Evolutionary conservation across 2,888 invertebrate genomes (phyloP).

Genomic region (Athetis lepigone): DNA sequence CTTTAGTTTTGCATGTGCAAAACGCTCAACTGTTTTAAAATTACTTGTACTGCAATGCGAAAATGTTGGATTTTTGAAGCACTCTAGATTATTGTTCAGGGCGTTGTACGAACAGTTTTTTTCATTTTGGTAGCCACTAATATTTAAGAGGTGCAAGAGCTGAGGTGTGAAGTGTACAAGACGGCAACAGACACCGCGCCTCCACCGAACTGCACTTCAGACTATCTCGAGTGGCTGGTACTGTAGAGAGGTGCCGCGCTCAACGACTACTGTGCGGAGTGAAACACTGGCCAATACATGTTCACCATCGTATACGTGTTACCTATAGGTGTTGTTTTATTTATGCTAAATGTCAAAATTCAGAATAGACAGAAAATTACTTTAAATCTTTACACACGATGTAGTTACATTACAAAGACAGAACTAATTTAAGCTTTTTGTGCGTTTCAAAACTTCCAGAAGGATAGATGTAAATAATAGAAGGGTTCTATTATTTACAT

Average conservation of each 20-base stretch:
- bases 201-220: constrained; percentile 23
- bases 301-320: too few relatives aligned
- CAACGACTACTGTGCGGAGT: not conserved
- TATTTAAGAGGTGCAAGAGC: not conserved
- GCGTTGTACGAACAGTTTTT: not conserved
- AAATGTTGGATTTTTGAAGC: constrained; percentile 17
- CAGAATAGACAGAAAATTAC: too few relatives aligned
- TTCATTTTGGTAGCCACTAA: not conserved
- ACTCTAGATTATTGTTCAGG: constrained; percentile 4
- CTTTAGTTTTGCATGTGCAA: too few relatives aligned
- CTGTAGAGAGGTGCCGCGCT: not conserved
- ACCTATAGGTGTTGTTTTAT: too few relatives aligned
- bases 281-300: not conserved
- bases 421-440: not conserved
- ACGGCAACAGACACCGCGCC: not conserved
- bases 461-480: too few relatives aligned
- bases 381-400: too few relatives aligned
- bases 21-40: not conserved
- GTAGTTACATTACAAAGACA: not conserved
- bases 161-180: not conserved
- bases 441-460: not conserved
- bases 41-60: constrained; percentile 11
- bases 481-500: not conserved
- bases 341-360: too few relatives aligned
- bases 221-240: constrained; percentile 32